Conservation (phyloP, 92 coral and sea anemone species). For the Heliopora coerulea region DNA sequence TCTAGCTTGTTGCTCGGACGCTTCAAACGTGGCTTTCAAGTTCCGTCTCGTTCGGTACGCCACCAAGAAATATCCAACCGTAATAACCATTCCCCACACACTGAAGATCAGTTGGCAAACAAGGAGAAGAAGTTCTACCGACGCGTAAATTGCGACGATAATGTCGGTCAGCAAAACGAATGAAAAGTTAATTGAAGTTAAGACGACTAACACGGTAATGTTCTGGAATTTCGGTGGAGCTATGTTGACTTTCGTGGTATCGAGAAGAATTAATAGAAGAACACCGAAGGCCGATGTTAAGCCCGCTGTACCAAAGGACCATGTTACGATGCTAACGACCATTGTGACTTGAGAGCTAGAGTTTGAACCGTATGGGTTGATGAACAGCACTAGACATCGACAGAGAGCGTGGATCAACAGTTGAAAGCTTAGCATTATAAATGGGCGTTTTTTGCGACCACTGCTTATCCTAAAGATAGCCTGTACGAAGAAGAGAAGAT, state of each 20-base stretch:
- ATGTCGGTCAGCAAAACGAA: conserved; percentile 47
- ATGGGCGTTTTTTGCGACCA: conserved; percentile 1
- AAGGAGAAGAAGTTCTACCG: conserved; percentile 47
- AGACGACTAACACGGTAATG: conserved; percentile 40
- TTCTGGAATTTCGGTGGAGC: conserved; percentile 66
- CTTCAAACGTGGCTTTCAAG: conserved; percentile 58
- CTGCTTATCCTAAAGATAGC: not conserved
- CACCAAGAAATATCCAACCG: conserved; percentile 60
- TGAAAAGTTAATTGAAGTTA: conserved; percentile 41
- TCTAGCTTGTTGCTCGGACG: not conserved
- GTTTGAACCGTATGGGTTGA: conserved; percentile 25
- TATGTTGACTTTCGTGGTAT: conserved; percentile 56
- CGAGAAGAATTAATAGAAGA: conserved; percentile 60
- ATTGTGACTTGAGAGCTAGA: not conserved
- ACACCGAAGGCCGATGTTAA: conserved; percentile 64
- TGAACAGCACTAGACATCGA: conserved; percentile 20
- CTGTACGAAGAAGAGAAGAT: conserved; percentile 15
- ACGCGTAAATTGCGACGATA: conserved; percentile 31
- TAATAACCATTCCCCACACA: conserved; percentile 57
- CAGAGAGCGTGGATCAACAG: conserved; percentile 2
- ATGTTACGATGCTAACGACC: not conserved
- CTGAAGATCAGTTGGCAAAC: conserved; percentile 44
- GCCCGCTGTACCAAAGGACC: conserved; percentile 43
- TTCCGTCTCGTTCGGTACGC: conserved; percentile 58
- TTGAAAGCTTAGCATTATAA: conserved; percentile 27